These are phyloP conservation scores for Ophion costatus DNA, from an alignment of 2,888 invertebrate species.

Conservation along the genomic window DNA sequence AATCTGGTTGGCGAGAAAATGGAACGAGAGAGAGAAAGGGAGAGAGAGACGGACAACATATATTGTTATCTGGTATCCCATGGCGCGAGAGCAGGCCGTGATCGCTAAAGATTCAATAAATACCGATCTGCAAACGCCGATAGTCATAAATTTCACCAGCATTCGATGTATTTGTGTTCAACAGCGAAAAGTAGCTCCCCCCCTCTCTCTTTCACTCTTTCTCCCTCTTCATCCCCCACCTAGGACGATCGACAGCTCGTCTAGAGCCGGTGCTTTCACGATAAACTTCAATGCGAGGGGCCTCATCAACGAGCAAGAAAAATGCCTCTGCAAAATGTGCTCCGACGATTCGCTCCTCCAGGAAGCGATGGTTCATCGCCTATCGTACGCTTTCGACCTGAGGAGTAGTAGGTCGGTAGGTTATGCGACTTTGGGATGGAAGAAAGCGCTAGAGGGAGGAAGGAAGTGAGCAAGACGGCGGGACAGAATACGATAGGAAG, in stretches of 20 bases:
- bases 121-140: neutral
- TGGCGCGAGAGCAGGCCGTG: neutral
- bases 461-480: neutral
- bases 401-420: slow-evolving; percentile 74
- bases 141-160: neutral
- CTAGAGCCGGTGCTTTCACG: slow-evolving; percentile 48
- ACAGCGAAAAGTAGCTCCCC: neutral
- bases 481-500: too few relatives aligned
- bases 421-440: slow-evolving; percentile 70
- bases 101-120: neutral
- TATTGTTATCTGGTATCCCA: neutral
- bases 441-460: slow-evolving; percentile 41
- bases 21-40: neutral
- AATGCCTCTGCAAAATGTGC: neutral
- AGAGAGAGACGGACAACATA: neutral
- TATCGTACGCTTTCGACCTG: slow-evolving; percentile 36
- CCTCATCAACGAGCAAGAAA: slow-evolving; percentile 27
- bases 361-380: slow-evolving; percentile 34
- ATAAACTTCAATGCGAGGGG: slow-evolving; percentile 49
- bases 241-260: neutral
- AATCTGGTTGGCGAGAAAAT: neutral
- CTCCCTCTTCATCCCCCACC: neutral
- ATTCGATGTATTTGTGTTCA: neutral
- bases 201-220: neutral
- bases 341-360: slow-evolving; percentile 60